Evolutionary conservation across 1,140 invertebrate species (phyloP).

Genomic region (Heterodera carotae): DNA sequence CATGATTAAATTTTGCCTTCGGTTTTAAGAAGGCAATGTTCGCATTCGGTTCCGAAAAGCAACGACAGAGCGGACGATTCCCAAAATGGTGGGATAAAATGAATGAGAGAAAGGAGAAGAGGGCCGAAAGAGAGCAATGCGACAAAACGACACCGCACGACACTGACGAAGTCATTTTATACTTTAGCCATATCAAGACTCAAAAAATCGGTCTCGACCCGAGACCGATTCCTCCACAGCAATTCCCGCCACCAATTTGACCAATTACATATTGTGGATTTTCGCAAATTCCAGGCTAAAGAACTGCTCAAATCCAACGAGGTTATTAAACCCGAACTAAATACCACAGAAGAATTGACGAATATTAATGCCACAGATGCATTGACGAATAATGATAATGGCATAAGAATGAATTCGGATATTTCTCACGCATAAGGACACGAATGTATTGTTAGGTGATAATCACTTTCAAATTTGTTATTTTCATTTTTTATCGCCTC

Average conservation of each 20-base stretch:
- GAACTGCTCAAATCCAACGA: not conserved
- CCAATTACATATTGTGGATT: too few species aligned
- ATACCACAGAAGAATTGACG: not conserved
- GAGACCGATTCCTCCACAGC: too few species aligned
- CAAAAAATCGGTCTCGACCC: too few species aligned
- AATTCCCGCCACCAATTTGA: too few species aligned
- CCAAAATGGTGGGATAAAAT: constrained; percentile 7
- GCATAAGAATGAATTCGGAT: too few species aligned
- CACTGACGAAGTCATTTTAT: not conserved
- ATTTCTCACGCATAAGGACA: too few species aligned
- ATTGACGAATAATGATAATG: too few species aligned
- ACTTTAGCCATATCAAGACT: not conserved
- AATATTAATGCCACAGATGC: too few species aligned
- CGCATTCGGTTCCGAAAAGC: constrained; percentile 3
- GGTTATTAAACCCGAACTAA: not conserved
- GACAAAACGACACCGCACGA: not conserved
- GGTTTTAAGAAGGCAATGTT: constrained; percentile 20
- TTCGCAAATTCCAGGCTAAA: not conserved
- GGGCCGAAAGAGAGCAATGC: not conserved
- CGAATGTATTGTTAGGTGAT: too few species aligned
- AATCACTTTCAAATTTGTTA: not conserved
- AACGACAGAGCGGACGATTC: not conserved
- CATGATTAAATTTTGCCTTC: not conserved
- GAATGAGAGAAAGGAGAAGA: not conserved
- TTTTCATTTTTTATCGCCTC: too few species aligned